Conservation (phyloP, 2,797 vertebrate species). For the Poeciliopsis presidionis region DNA sequence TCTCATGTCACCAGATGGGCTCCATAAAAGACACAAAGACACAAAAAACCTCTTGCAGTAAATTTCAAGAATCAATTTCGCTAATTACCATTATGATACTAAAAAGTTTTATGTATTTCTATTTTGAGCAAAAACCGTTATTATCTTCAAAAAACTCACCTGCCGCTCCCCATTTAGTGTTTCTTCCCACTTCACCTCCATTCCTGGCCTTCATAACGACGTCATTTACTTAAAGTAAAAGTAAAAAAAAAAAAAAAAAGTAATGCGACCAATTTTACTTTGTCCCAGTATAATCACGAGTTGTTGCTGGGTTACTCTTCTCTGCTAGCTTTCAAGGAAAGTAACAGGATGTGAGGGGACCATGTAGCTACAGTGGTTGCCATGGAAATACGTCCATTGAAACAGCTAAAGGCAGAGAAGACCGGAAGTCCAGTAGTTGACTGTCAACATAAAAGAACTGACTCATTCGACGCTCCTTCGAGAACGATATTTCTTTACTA, state of each 20-base stretch:
- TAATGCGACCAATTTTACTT: not conserved
- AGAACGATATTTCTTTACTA: not conserved
- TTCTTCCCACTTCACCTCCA: conserved; percentile 57
- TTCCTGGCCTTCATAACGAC: conserved; percentile 64
- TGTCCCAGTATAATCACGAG: not conserved
- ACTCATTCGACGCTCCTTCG: not conserved
- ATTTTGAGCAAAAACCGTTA: not conserved
- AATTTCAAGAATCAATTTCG: not conserved
- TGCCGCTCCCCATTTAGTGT: conserved; percentile 67
- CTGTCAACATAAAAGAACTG: conserved; percentile 23
- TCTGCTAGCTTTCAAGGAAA: conserved; percentile 6
- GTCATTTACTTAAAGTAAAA: conserved; percentile 59
- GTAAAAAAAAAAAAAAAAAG: not conserved
- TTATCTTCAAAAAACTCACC: conserved; percentile 61
- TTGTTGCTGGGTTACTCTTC: conserved; percentile 5
- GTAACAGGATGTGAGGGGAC: conserved; percentile 41
- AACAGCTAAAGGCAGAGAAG: rapidly evolving
- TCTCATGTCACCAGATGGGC: no score
- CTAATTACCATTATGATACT: not conserved
- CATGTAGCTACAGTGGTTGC: conserved; percentile 48
- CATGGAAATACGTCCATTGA: conserved; percentile 54
- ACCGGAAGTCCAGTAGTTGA: conserved; percentile 16
- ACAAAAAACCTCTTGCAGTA: not conserved
- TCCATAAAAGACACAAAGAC: no score
- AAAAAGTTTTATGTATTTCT: not conserved